Evolutionary conservation across 1,140 invertebrate genomes (phyloP).

Genomic region (Ostrea denselamellosa): DNA sequence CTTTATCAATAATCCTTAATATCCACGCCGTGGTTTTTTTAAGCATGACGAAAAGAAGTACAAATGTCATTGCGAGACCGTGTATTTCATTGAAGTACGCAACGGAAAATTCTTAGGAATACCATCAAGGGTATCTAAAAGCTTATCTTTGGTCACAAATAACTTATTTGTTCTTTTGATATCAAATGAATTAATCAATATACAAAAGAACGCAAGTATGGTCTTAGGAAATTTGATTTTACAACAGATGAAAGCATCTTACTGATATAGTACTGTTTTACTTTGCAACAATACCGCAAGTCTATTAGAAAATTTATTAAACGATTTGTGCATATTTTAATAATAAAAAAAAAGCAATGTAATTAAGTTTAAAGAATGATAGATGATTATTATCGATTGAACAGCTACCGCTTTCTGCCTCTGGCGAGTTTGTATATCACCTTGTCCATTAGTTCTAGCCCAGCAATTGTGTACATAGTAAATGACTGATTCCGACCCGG

Average conservation of each 20-base stretch:
- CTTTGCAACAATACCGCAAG: neutral
- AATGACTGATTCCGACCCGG: neutral
- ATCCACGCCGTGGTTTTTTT: neutral
- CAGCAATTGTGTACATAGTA: neutral
- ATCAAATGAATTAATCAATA: neutral
- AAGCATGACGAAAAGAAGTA: neutral
- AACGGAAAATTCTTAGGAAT: too few relatives aligned
- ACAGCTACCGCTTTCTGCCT: neutral
- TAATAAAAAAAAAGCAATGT: constrained; percentile 23
- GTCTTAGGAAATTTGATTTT: neutral
- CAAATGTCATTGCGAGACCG: too few relatives aligned
- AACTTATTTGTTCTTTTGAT: neutral
- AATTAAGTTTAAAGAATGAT: constrained; percentile 16
- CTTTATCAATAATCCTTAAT: constrained; percentile 5
- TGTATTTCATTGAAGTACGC: too few relatives aligned
- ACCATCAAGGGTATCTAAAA: too few relatives aligned
- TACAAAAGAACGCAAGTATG: neutral
- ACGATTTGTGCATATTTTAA: neutral
- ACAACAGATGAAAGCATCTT: too few relatives aligned
- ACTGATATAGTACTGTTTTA: too few relatives aligned
- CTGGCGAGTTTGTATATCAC: neutral
- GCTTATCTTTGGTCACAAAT: neutral
- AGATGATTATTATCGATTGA: constrained; percentile 4
- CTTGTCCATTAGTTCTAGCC: neutral
- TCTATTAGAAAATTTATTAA: neutral